Base-by-base conservation (phyloP, 2,113 vertebrate genomes). In the Ciconia stormi region DNA sequence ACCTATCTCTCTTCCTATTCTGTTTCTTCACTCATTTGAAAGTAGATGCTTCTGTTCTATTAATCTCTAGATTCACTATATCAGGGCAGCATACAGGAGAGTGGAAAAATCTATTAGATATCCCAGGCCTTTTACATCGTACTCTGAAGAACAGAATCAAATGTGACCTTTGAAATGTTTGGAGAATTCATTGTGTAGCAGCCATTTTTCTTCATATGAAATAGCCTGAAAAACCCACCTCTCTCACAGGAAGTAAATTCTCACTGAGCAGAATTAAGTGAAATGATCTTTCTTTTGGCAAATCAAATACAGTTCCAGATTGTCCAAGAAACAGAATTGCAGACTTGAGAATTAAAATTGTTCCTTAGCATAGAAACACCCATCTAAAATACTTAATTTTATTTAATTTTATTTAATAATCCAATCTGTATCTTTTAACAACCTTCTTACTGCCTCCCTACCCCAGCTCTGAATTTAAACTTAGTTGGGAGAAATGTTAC, bases 251-350 rank as follows among this genome's bases (percentile, higher is more conserved):
- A 90, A 80, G 19, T 23, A 79, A 79, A 55, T 44, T 27, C 7
- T 47, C 4, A 1, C 6, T 44, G 16, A 52, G 34, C 3, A 73
- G 25, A 88, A 88, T 30, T 42, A 79, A 47, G 25, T 19, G 1
- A 86, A 77, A 71, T 80, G 0, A 50, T 22, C 7, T 1, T 66
- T 66, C 23, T 52, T 87, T 42, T 77, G 42, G 4, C 4, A 67
- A 90, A 67, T 0, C 1, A 4, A 49, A n/a, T 36, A 30, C 3
- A 49, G 3, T 30, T 83, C 16, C 11, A 56, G 2, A 27, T 1
- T 46, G 6, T 4, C 9, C 32, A 40, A 2, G 4, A 55, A 73
- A 63, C 2, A 47, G 20, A 70, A 76, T 6, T 67, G 3, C 7
- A 59, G 8, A 21, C 8, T 38, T 80, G 29, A 52, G 13, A 85